Evolutionary conservation across 2,888 invertebrate genomes (phyloP), one percentile per base, ranked within the genome.

Genomic region (Lottia gigantea): DNA sequence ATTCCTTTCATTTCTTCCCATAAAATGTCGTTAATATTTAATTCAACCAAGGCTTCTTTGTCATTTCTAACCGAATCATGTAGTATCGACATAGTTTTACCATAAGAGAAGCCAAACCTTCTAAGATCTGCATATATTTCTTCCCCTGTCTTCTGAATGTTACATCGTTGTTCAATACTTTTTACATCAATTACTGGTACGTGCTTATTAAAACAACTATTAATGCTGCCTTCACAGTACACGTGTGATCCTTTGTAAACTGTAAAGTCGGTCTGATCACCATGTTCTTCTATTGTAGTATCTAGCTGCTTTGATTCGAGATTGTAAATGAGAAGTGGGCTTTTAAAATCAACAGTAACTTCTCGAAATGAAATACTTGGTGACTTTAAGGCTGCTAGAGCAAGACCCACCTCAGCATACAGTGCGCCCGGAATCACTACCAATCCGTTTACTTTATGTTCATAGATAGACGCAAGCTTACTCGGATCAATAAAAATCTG

Each of bases 371-470:
- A n/a, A 12, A 49, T n/a, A 23, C 62, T 16, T 15, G 31, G 23
- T 3, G 62, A 62, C 23, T 62, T 62, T 31, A 23, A 16, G 19
- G 62, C 62, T 7, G 62, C 62, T 15, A 76, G 66, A 25, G 71
- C 73, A 47, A 80, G 72, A 7, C 72, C 76, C 15, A 75, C 71
- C 62, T 81, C 81, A 4, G 71, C 76, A 69, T 76, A 77, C 0
- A 69, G 64, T 12, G 79, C 76, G 6, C 81, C 81, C 7, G 78
- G 81, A 12, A 80, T 71, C 12, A 80, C 62, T 26, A 75, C 62
- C 7, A 55, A 49, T 0, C 71, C 74, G 2, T 25, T 62, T 6
- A 80, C 64, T 16, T 68, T 64, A 65, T 81, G 81, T 12, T 78
- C 74, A 70, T 71, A 80, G 15, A 79, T 74, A 69, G 76, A 78